Conservation (phyloP, 92 coral and sea anemone genomes). For the Siderastrea siderea region DNA sequence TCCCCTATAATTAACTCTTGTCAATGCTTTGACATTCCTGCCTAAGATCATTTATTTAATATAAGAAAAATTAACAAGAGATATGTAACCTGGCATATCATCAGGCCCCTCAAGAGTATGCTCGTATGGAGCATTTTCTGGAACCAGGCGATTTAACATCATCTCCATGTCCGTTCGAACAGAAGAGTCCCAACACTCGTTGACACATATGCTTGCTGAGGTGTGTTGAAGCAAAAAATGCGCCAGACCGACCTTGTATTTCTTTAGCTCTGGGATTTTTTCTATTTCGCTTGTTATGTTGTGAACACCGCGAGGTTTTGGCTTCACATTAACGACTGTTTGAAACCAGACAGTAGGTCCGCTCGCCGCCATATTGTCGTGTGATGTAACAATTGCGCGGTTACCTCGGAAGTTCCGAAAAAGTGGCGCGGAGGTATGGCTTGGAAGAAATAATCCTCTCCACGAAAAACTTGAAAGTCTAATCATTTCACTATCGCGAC, state of each 20-base stretch:
- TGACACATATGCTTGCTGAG: slow-evolving; percentile 93
- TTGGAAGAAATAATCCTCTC: neutral
- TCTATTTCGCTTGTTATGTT: slow-evolving; percentile 88
- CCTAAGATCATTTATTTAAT: neutral
- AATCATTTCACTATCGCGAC: neutral
- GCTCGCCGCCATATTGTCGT: slow-evolving; percentile 12
- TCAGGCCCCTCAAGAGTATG: slow-evolving; percentile 96
- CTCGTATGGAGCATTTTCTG: slow-evolving; percentile 90
- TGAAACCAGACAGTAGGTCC: slow-evolving; percentile 92
- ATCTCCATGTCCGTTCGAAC: slow-evolving; percentile 97
- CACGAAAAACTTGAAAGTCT: slow-evolving; percentile 4
- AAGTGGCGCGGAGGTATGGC: neutral
- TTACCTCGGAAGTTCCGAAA: neutral
- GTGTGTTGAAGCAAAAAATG: slow-evolving; percentile 92
- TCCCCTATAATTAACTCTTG: neutral
- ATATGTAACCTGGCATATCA: slow-evolving; percentile 94
- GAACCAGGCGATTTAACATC: slow-evolving; percentile 95
- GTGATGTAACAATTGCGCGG: slow-evolving; percentile 16
- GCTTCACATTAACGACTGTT: slow-evolving; percentile 62
- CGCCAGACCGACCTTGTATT: slow-evolving; percentile 94
- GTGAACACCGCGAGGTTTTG: slow-evolving; percentile 89
- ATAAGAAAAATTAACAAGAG: neutral
- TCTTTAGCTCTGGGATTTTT: slow-evolving; percentile 88
- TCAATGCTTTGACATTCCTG: neutral
- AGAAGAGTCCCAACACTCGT: slow-evolving; percentile 95